These are phyloP conservation scores for Erythrocercus mccallii DNA, from an alignment of 2,113 vertebrate genomes.

Conservation along the genomic window DNA sequence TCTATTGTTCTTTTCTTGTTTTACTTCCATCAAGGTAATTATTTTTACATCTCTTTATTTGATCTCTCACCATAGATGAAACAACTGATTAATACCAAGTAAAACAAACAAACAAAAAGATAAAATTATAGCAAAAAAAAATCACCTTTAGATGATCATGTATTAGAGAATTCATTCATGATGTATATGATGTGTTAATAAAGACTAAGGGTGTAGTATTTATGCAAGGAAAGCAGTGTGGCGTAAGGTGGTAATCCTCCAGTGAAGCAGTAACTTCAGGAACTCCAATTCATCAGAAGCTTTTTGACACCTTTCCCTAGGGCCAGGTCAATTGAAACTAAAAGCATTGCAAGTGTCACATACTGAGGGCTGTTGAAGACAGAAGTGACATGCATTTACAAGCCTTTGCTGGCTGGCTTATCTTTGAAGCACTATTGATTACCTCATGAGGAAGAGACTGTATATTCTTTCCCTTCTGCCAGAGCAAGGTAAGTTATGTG, in stretches of 20 bases:
- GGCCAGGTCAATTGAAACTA: not conserved
- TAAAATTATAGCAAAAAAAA: not conserved
- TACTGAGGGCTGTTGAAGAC: not conserved
- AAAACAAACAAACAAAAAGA: not conserved
- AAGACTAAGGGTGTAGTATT: not conserved
- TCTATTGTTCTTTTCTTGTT: not conserved
- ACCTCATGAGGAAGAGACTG: conserved; percentile 16
- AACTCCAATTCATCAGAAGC: not conserved
- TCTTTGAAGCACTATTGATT: conserved; percentile 51
- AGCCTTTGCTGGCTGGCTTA: conserved; percentile 4
- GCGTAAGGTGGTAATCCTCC: not conserved
- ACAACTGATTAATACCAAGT: not conserved
- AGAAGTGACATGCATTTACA: not conserved
- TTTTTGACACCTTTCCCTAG: not conserved
- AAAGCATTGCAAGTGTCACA: not conserved
- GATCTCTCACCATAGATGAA: not conserved
- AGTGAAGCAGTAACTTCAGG: not conserved
- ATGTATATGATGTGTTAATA: not conserved
- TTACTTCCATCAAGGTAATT: not conserved
- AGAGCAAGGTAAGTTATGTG: conserved; percentile 36
- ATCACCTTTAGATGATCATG: not conserved
- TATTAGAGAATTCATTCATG: not conserved
- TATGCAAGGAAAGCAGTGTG: not conserved
- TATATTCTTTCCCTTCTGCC: conserved; percentile 28
- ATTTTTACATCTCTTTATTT: not conserved